Evolutionary conservation across 2,888 invertebrate genomes (phyloP).

Genomic region (Apamea epomidion): DNA sequence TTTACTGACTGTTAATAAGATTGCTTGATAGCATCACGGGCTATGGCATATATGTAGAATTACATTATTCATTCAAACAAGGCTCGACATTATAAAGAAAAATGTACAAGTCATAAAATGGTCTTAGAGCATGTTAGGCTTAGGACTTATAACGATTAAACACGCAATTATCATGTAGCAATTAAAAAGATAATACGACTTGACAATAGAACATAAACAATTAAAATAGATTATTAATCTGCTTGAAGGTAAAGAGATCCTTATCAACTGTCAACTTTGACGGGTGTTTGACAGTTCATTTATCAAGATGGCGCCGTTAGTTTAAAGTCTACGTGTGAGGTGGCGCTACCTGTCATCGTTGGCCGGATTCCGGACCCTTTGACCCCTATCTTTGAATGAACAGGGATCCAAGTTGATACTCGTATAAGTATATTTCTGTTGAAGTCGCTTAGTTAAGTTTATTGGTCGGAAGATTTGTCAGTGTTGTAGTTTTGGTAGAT

Average conservation of each 20-base stretch:
- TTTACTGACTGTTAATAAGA: not conserved
- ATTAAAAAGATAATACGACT: conserved; percentile 36
- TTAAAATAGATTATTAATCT: conserved; percentile 14
- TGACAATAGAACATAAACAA: conserved; percentile 42
- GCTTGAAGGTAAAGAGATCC: conserved; percentile 4
- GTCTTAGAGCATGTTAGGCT: conserved; percentile 8
- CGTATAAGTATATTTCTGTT: not conserved
- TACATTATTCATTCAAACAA: conserved; percentile 9
- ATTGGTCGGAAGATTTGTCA: not conserved
- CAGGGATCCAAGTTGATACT: not conserved
- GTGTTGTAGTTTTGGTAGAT: not conserved
- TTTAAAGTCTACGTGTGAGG: conserved; percentile 44
- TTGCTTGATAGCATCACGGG: not conserved
- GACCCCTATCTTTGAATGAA: conserved; percentile 28
- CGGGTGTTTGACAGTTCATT: conserved; percentile 41
- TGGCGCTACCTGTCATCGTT: conserved; percentile 41
- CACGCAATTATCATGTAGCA: conserved; percentile 42
- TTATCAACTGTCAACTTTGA: conserved; percentile 29
- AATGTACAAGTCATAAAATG: conserved; percentile 30
- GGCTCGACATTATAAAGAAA: conserved; percentile 12
- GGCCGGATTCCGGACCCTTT: conserved; percentile 10
- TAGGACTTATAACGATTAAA: conserved; percentile 31
- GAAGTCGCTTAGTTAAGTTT: too few species aligned
- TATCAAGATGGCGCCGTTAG: conserved; percentile 36
- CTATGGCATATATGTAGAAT: not conserved